Evolutionary conservation across 1,140 invertebrate species (phyloP), one percentile per base, ranked within the genome.

Genomic region (Leucophenga varia): DNA sequence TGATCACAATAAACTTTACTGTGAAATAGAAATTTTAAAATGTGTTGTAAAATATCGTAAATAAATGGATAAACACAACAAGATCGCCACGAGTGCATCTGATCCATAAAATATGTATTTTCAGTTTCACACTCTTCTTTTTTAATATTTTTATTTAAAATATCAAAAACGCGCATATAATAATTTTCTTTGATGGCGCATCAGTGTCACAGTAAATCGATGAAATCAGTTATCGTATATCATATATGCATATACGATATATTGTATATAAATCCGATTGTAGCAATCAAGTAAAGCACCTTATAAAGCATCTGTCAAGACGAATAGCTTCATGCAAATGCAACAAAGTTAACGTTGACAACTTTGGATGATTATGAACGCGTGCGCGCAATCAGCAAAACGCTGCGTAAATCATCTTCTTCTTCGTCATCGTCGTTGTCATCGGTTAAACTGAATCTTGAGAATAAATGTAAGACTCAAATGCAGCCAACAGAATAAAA

Each of bases 121-220:
- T 35, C 55, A 16, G 32, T 57, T 53, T 52, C 57, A 45, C 41
- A 59, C 65, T 50, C 59, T 67, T 61, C 59, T 65, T 67, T 65
- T 67, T n/a, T n/a, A n/a, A n/a, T n/a, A 63, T 59, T 67, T 65
- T 65, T 61, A 65, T 63, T 65, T 65, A 63, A n/a, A n/a, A n/a
- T n/a, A n/a, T n/a, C n/a, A n/a, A n/a, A n/a, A n/a, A n/a, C 47
- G 63, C 56, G 63, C 59, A 61, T 55, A 59, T 63, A 67, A 67
- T 67, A 67, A 67, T 67, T 67, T 67, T 63, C 59, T 57, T 59
- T 67, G 63, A 67, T 67, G 63, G 59, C 48, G 54, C 63, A 67
- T 67, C 22, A 25, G 5, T 25, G 22, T 25, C 22, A 25, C 5
- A 25, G 10, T 25, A 10, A 25, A 25, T 25, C 22, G 22, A 5